These are phyloP conservation scores for Rhincodon typus DNA, from an alignment of 2,797 vertebrate species.

Conservation along the genomic window DNA sequence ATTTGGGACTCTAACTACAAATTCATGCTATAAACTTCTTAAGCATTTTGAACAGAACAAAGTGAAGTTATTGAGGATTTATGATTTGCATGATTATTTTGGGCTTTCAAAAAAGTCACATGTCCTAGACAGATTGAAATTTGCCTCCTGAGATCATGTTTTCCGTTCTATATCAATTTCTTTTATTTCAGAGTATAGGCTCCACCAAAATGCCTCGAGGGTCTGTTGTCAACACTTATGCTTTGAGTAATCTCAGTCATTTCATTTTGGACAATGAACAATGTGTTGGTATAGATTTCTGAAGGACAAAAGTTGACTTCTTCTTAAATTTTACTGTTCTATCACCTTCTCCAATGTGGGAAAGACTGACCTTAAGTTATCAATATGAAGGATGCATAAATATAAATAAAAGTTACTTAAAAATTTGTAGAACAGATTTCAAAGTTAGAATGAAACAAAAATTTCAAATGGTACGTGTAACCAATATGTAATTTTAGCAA, in stretches of 20 bases:
- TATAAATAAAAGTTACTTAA: not conserved
- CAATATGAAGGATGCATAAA: not conserved
- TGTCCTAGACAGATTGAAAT: not conserved
- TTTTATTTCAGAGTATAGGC: not conserved
- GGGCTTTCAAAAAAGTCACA: not conserved
- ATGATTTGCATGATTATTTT: not conserved
- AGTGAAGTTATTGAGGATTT: not conserved
- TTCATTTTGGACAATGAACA: not conserved
- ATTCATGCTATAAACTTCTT: not conserved
- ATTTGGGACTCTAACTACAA: not conserved
- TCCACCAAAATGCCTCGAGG: not conserved
- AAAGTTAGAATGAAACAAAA: not conserved
- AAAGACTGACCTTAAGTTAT: not conserved
- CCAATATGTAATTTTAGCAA: not conserved
- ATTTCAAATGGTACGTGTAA: not conserved
- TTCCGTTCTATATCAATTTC: constrained; percentile 13
- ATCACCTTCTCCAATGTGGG: not conserved
- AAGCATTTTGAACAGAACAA: not conserved
- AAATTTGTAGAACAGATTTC: not conserved
- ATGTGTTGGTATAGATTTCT: not conserved
- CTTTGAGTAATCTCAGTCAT: not conserved
- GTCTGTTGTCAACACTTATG: not conserved
- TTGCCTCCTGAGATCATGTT: not conserved
- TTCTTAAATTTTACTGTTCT: not conserved
- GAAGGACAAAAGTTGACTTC: not conserved